Evolutionary conservation across 2,113 vertebrate genomes (phyloP).

Genomic region (Sinocyclocheilus grahami): DNA sequence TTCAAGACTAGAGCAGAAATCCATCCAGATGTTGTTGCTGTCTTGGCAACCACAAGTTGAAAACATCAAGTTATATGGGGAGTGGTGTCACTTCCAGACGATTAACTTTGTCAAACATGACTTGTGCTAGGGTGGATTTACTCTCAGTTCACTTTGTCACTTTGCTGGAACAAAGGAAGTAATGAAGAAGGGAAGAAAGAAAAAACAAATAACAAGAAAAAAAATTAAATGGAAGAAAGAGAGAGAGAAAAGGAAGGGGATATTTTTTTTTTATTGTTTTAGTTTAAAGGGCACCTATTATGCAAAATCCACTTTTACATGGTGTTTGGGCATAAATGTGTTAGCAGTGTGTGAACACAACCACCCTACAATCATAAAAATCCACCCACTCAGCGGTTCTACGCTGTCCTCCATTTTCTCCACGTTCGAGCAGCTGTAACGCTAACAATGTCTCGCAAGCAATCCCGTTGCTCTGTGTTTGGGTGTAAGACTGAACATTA

Average conservation of each 20-base stretch:
- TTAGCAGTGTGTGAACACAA: too few species aligned
- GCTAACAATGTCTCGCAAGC: too few species aligned
- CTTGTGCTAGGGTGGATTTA: constrained; percentile 47
- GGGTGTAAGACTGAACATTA: too few species aligned
- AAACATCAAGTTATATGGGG: constrained; percentile 23
- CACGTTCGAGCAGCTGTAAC: too few species aligned
- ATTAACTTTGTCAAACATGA: constrained; percentile 30
- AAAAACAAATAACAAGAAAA: background rate
- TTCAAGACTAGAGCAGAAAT: constrained; percentile 2
- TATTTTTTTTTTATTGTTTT: too few species aligned
- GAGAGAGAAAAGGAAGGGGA: background rate
- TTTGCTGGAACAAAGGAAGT: background rate
- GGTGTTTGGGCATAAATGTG: too few species aligned
- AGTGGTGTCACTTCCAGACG: constrained; percentile 32
- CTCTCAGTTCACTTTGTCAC: constrained; percentile 47
- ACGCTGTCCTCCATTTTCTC: too few species aligned
- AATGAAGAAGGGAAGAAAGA: background rate
- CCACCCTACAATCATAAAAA: too few species aligned
- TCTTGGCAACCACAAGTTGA: constrained; percentile 54
- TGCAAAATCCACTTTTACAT: too few species aligned
- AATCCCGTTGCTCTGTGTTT: too few species aligned
- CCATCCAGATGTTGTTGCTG: constrained; percentile 21
- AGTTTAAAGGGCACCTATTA: too few species aligned
- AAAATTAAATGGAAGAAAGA: background rate
- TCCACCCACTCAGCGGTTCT: too few species aligned